Evolutionary conservation across 2,113 vertebrate species (phyloP).

Genomic region (Alaudala cheleensis): DNA sequence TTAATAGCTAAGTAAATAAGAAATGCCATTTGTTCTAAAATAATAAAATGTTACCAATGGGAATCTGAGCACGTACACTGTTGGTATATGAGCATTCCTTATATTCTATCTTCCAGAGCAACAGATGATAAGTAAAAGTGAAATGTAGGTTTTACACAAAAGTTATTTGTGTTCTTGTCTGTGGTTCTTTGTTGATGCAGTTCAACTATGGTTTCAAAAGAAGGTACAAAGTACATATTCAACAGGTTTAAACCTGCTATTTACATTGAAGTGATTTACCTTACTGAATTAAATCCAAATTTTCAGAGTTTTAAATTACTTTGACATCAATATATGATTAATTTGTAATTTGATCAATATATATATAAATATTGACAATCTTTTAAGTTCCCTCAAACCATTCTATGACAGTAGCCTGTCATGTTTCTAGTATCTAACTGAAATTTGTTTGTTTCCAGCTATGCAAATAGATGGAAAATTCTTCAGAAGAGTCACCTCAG

Average conservation of each 20-base stretch:
- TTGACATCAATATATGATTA: neutral
- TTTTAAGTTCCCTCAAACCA: neutral
- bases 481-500: neutral
- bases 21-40: neutral
- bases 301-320: neutral
- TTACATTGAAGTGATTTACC: neutral
- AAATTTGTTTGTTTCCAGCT: neutral
- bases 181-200: neutral
- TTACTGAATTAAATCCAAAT: neutral
- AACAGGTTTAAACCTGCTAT: neutral
- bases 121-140: neutral
- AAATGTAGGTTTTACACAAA: neutral
- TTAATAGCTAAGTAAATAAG: neutral
- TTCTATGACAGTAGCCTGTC: neutral
- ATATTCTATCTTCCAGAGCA: neutral
- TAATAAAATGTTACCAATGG: neutral
- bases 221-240: neutral
- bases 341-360: neutral
- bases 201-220: neutral
- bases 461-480: neutral
- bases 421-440: neutral
- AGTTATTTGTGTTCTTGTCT: neutral
- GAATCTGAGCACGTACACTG: neutral
- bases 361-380: neutral
- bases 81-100: neutral